Evolutionary conservation across 2,113 vertebrate species (phyloP), one percentile per base, ranked within the genome.

Genomic region (Coregonus clupeaformis): DNA sequence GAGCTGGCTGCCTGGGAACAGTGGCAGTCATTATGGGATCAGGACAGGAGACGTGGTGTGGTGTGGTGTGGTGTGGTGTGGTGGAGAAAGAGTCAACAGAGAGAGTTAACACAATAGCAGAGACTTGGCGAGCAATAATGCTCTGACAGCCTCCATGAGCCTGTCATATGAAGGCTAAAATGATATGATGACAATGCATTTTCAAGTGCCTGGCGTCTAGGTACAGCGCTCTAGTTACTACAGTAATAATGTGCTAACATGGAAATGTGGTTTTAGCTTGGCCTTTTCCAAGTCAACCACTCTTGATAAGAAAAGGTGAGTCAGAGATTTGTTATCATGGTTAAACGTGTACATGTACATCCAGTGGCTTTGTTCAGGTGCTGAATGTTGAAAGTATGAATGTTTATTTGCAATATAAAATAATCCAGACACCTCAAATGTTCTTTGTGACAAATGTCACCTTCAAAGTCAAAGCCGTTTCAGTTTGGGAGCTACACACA

Each of bases 1-100:
- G 57, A 73, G 75, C 84, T 74, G 77, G 70, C 82, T 73, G 80
- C 83, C 74, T 82, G 76, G 78, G 80, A 87, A 87, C 77, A 42
- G 78, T 29, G 55, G 69, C 74, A 65, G 70, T 73, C 72, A 82
- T 83, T 62, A 4, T 25, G 22, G 68, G 73, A 73, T 68, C 78
- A 60, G 59, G 67, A 73, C 72, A 55, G 52, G n/a, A 45, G 22
- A n/a, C 25, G 57, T 70, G 75, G 2, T 47, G n/a, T n/a, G n/a
- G n/a, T n/a, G n/a, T n/a, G n/a, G n/a, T n/a, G n/a, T 70, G 75
- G 2, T 47, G 75, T 79, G 67, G 71, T 47, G 75, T 79, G 65
- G 71, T 62, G 27, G 72, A 74, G 71, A 74, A 67, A 78, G 22
- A 82, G 79, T 74, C 79, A 83, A 88, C 78, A 79, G 30, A 77